These are phyloP conservation scores for Gavialis gangeticus DNA, from an alignment of 2,113 vertebrate genomes.

Conservation along the genomic window DNA sequence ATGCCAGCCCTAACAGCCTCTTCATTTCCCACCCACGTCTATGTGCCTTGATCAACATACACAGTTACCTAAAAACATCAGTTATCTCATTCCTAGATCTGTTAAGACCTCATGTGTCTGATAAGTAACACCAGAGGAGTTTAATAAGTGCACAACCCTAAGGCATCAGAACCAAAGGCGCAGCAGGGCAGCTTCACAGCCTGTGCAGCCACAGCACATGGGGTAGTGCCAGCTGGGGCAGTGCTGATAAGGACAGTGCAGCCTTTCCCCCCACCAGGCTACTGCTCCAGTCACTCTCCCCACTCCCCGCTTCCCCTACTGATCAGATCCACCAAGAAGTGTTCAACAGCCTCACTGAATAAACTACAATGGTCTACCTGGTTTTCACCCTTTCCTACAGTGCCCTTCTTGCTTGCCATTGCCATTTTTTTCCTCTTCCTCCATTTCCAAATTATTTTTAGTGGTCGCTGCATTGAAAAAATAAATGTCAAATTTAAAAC, in stretches of 20 bases:
- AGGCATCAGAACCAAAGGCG: not conserved
- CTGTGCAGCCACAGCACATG: no score
- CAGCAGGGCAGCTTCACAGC: no score
- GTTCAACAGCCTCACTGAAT: rapidly evolving
- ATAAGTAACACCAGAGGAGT: not conserved
- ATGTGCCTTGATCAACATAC: not conserved
- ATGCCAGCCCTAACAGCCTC: not conserved
- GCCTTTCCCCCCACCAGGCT: no score
- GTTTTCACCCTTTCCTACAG: not conserved
- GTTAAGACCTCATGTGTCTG: rapidly evolving
- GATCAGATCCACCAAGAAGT: rapidly evolving
- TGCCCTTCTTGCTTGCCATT: not conserved
- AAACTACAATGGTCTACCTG: not conserved
- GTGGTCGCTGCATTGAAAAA: not conserved
- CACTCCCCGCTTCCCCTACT: no score
- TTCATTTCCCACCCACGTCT: not conserved
- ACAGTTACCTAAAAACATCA: not conserved
- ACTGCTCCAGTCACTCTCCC: no score
- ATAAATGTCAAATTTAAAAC: not conserved
- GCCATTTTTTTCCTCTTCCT: not conserved
- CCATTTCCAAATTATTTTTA: not conserved
- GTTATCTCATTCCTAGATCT: not conserved
- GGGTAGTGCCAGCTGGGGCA: no score
- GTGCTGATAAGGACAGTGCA: no score
- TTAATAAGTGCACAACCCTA: not conserved